A percentile compares a stretch with the other conserved stretches of the same genome.
These are phyloP conservation scores for Berghia stephanieae DNA, from an alignment of 1,140 invertebrate genomes.

Conservation along the genomic window DNA sequence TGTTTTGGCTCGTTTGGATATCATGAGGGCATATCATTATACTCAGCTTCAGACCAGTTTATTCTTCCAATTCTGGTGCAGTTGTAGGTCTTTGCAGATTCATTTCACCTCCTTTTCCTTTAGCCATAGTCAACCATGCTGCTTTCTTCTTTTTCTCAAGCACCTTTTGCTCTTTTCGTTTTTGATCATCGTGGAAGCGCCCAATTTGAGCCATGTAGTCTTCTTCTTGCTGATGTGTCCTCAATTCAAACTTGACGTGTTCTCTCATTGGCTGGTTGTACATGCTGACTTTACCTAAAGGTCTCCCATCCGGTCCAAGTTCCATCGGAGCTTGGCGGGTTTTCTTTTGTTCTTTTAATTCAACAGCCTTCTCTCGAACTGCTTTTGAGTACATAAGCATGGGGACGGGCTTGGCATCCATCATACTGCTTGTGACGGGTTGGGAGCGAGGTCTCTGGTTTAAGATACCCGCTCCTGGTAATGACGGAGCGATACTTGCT, in stretches of 20 bases:
- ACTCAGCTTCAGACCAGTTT: not conserved
- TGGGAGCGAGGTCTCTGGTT: conserved; percentile 34
- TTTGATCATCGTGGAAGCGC: conserved; percentile 40
- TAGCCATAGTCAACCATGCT: conserved; percentile 57
- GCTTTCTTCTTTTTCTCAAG: conserved; percentile 51
- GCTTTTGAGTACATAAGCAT: conserved; percentile 63
- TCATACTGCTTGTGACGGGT: conserved; percentile 35
- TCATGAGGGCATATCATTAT: not conserved
- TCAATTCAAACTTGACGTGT: conserved; percentile 59
- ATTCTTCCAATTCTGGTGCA: not conserved
- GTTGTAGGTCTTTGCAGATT: not conserved
- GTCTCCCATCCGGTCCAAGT: conserved; percentile 44
- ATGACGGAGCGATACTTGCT: conserved; percentile 41
- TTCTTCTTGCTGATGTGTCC: conserved; percentile 58
- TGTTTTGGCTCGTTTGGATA: not conserved
- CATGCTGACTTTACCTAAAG: conserved; percentile 53
- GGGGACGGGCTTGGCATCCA: conserved; percentile 49
- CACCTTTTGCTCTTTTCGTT: conserved; percentile 41
- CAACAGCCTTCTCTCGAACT: conserved; percentile 52
- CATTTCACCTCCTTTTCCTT: conserved; percentile 28
- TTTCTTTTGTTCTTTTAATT: conserved; percentile 46
- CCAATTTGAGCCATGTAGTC: conserved; percentile 51
- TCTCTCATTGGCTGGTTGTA: conserved; percentile 59
- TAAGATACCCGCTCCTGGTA: conserved; percentile 40
- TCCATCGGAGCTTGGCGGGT: conserved; percentile 36